Conservation (phyloP, 2,888 invertebrate species). For the Cosmia pyralina region DNA sequence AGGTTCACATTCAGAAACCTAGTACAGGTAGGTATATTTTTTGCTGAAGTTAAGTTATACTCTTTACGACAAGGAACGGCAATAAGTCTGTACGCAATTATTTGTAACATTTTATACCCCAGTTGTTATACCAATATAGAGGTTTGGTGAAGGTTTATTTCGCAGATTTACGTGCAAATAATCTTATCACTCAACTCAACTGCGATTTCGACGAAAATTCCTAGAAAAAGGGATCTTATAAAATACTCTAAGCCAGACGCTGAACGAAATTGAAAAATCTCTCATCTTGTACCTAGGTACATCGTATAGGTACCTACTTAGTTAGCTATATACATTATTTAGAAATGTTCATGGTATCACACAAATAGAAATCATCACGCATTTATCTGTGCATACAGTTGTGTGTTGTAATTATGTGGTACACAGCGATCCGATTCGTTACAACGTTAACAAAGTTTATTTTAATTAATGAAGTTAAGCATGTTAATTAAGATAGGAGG, state of each 20-base stretch:
- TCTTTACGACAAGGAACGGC: not conserved
- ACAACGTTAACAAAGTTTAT: conserved; percentile 35
- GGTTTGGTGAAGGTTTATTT: conserved; percentile 20
- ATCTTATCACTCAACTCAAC: conserved; percentile 23
- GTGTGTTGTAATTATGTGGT: not conserved
- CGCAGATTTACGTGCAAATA: conserved; percentile 33
- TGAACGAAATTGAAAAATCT: conserved; percentile 48
- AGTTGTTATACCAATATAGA: not conserved
- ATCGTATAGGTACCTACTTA: not conserved
- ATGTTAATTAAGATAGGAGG: conserved; percentile 47
- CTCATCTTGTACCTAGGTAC: conserved; percentile 10
- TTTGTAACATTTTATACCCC: not conserved
- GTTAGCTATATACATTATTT: conserved; percentile 1
- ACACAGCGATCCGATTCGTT: conserved; percentile 17
- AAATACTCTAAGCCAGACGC: conserved; percentile 34
- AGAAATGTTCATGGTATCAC: conserved; percentile 14
- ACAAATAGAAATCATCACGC: too few relatives aligned
- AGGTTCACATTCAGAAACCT: not conserved
- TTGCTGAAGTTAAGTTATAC: not conserved
- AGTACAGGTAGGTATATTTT: not conserved
- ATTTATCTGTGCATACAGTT: conserved; percentile 14
- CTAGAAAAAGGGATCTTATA: conserved; percentile 32
- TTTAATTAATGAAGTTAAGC: conserved; percentile 52
- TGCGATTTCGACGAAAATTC: conserved; percentile 34
- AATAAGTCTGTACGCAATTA: not conserved